These are phyloP conservation scores for Pongo abelii DNA, from an alignment of 2,113 vertebrate genomes.

Conservation along the genomic window DNA sequence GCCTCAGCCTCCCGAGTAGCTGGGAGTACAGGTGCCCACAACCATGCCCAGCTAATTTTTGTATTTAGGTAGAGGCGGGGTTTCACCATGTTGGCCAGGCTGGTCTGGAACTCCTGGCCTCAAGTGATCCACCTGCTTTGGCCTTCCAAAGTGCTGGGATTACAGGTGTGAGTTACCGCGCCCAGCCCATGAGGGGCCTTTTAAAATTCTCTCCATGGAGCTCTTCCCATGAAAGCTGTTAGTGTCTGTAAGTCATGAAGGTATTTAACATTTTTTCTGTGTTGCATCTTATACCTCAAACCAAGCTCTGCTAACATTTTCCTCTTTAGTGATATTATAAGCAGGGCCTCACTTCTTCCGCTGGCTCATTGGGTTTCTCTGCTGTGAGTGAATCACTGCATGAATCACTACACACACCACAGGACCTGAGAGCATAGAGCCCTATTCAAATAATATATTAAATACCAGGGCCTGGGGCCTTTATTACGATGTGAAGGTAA, in stretches of 20 bases:
- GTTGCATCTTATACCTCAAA: not conserved
- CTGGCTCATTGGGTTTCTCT: not conserved
- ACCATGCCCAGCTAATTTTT: too few relatives aligned
- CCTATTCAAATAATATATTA: not conserved
- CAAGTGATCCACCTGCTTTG: too few relatives aligned
- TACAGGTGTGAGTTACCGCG: too few relatives aligned
- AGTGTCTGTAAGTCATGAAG: not conserved
- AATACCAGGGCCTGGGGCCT: not conserved
- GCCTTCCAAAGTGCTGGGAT: too few relatives aligned
- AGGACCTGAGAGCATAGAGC: not conserved
- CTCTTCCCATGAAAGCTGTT: not conserved
- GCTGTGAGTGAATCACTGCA: accelerated
- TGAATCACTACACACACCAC: accelerated
- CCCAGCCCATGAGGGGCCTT: too few relatives aligned
- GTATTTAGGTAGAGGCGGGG: too few relatives aligned
- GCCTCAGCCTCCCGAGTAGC: too few relatives aligned
- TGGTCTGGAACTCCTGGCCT: too few relatives aligned
- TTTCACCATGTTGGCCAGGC: too few relatives aligned
- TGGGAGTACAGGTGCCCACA: too few relatives aligned
- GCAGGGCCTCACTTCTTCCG: not conserved
- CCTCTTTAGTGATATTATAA: not conserved
- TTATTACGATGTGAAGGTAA: not conserved
- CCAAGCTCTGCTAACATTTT: not conserved
- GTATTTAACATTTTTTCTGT: not conserved
- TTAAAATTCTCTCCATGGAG: not conserved